Percentiles rank a stretch among this genome's conserved stretches.
Evolutionary conservation across 2,888 invertebrate genomes (phyloP).

Genomic region (Cyrtodaria siliqua): DNA sequence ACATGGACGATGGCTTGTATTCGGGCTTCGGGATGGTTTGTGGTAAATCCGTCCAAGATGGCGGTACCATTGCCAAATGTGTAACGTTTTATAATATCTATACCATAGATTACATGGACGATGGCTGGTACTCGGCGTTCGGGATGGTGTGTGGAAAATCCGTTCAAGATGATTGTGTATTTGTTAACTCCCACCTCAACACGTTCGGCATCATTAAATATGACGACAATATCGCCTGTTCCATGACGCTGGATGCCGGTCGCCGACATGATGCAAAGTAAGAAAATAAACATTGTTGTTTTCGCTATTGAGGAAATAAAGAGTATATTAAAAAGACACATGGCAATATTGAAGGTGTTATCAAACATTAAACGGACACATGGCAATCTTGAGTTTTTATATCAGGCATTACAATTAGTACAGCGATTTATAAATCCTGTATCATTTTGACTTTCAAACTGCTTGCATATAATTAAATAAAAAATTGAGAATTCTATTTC

Average conservation of each 20-base stretch:
- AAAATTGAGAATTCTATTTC: no score
- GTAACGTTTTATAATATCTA: no score
- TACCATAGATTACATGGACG: constrained; percentile 69
- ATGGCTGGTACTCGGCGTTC: constrained; percentile 51
- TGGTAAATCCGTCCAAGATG: constrained; percentile 59
- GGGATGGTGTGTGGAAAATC: constrained; percentile 60
- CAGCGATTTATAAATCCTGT: no score
- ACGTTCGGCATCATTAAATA: constrained; percentile 56
- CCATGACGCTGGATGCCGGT: constrained; percentile 60
- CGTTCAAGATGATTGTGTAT: constrained; percentile 63
- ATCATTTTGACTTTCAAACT: no score
- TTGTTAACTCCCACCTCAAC: constrained; percentile 64
- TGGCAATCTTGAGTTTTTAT: no score
- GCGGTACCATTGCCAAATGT: no score
- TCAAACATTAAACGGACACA: no score
- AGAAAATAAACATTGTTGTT: no score
- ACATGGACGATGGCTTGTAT: constrained; percentile 64
- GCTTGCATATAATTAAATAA: no score
- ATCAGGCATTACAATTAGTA: no score
- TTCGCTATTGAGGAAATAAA: no score
- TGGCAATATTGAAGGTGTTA: no score
- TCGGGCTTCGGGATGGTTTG: constrained; percentile 60
- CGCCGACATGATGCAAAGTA: constrained; percentile 53
- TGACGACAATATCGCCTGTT: constrained; percentile 54
- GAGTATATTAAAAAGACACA: background rate